Conservation (phyloP, 2,113 vertebrate genomes). For the Myotis yumanensis region DNA sequence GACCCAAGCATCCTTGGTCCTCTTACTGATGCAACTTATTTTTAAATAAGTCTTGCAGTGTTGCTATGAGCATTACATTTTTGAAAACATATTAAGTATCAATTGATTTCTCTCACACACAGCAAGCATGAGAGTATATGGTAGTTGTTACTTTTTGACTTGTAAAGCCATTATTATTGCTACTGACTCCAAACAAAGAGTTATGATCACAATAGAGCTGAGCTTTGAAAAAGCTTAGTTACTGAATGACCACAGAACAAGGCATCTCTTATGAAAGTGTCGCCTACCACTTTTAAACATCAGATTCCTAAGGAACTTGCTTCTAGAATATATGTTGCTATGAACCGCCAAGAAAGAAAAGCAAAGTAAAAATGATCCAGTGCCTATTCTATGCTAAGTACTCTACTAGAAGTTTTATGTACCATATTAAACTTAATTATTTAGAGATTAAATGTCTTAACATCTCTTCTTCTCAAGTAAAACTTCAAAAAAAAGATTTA, state of each 20-base stretch:
- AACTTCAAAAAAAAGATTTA: slow-evolving; percentile 12
- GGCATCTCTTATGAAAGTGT: neutral
- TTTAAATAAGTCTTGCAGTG: neutral
- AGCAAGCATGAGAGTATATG: neutral
- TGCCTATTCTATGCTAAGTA: neutral
- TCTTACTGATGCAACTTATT: neutral
- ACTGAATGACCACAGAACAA: neutral
- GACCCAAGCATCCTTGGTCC: neutral
- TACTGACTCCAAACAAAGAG: slow-evolving; percentile 21
- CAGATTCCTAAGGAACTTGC: neutral
- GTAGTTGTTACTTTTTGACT: neutral
- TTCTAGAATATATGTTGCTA: neutral
- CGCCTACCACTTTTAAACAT: neutral
- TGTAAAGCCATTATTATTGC: neutral
- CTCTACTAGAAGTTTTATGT: neutral
- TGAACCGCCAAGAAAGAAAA: slow-evolving; percentile 7
- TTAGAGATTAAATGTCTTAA: slow-evolving; percentile 43
- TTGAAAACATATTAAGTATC: neutral
- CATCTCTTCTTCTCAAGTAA: slow-evolving; percentile 33
- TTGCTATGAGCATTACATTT: slow-evolving; percentile 13
- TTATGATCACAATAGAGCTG: neutral
- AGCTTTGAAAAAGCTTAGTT: neutral
- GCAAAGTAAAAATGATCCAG: neutral
- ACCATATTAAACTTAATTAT: slow-evolving; percentile 4
- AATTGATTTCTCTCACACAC: slow-evolving; percentile 23